A percentile compares a stretch with the other conserved stretches of the same genome.
phyloP scores from a whole-genome alignment of 1,140 invertebrate species.

The Drosophila murphyi region DNA sequence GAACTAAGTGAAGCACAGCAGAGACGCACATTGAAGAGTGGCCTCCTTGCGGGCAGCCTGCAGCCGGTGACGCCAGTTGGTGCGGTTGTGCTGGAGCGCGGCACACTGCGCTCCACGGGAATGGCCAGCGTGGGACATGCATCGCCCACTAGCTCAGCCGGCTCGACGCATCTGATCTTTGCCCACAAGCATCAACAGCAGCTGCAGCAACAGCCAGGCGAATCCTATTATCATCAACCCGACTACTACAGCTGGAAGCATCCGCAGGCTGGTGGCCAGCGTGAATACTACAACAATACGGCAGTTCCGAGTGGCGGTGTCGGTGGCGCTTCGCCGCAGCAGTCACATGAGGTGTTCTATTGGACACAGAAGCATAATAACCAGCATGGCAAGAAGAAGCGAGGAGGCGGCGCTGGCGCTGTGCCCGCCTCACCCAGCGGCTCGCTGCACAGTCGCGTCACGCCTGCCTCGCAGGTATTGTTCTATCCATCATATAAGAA shows the following conservation, averaged over 20 bases:
- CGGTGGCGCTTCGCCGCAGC: conserved; percentile 60
- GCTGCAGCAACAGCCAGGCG: conserved; percentile 47
- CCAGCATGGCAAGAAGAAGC: conserved; percentile 79
- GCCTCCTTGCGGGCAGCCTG: conserved; percentile 63
- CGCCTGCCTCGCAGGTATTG: conserved; percentile 74
- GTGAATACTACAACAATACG: conserved; percentile 72
- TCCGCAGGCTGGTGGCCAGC: conserved; percentile 22
- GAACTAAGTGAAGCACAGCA: conserved; percentile 72
- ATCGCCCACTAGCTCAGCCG: conserved; percentile 81
- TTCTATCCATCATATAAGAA: conserved; percentile 85
- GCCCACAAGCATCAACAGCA: conserved; percentile 73
- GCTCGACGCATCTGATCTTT: conserved; percentile 81
- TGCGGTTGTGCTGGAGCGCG: conserved; percentile 65
- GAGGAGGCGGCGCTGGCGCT: conserved; percentile 51
- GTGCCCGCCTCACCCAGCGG: conserved; percentile 74
- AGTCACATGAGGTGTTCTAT: conserved; percentile 78
- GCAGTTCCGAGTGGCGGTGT: conserved; percentile 18
- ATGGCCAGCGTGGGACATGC: conserved; percentile 70
- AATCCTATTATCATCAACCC: conserved; percentile 78
- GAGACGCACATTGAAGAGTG: conserved; percentile 66
- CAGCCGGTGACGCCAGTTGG: conserved; percentile 54
- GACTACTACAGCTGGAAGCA: conserved; percentile 82
- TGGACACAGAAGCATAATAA: conserved; percentile 81
- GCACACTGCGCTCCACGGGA: conserved; percentile 74
- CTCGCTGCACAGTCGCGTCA: conserved; percentile 75